Evolutionary conservation across 2,113 vertebrate species (phyloP).

Genomic region (Muscicapa adusta): DNA sequence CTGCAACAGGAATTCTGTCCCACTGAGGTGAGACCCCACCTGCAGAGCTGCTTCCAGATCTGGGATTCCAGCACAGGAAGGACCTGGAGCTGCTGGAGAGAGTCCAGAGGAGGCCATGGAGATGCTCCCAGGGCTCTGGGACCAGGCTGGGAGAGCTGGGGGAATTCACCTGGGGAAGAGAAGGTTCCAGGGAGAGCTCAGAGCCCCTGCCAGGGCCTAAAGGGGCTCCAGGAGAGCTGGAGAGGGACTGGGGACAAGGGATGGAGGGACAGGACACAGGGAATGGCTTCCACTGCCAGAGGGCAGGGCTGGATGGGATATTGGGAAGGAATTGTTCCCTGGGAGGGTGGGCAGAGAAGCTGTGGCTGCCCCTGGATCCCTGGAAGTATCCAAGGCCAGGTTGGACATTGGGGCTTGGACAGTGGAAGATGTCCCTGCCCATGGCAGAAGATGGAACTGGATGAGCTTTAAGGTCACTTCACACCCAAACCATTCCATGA

Average conservation of each 20-base stretch:
- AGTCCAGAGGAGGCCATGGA: not conserved
- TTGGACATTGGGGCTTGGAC: fast-evolving
- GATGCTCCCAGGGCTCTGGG: not conserved
- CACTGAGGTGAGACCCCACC: not conserved
- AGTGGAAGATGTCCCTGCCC: not conserved
- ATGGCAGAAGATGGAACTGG: not conserved
- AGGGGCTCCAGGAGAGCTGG: not conserved
- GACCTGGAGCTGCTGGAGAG: fast-evolving
- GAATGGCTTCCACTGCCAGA: not conserved
- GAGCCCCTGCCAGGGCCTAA: not conserved
- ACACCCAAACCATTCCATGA: not conserved
- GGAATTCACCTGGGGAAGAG: not conserved
- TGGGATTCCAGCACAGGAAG: not conserved
- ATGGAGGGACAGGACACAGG: not conserved
- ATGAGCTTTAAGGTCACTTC: not conserved
- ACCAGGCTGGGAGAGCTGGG: not conserved
- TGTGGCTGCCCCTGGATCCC: not conserved
- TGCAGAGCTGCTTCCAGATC: not conserved
- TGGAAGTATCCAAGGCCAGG: not conserved
- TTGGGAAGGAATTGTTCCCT: not conserved
- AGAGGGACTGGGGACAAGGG: not conserved
- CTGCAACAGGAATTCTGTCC: not conserved
- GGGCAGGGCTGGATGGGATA: not conserved
- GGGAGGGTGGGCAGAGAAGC: not conserved
- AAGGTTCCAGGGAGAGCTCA: not conserved